A percentile compares a stretch with the other conserved stretches of the same genome.
These are phyloP conservation scores for Prionace glauca DNA, from an alignment of 2,797 vertebrate genomes.

Conservation along the genomic window DNA sequence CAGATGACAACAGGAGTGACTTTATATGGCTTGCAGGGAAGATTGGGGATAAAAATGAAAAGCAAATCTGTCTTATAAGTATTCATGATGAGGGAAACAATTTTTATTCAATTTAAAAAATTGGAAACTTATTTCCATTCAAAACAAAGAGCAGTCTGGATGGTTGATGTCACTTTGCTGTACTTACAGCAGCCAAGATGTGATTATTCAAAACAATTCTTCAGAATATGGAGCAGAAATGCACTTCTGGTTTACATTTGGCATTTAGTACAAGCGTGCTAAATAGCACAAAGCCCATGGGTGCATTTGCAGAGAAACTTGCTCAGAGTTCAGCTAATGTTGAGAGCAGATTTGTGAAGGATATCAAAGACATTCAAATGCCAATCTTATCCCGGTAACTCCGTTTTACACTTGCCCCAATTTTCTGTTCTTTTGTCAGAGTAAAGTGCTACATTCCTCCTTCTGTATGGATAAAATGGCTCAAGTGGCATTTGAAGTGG, in stretches of 20 bases:
- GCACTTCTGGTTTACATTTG: neutral
- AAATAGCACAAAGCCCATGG: neutral
- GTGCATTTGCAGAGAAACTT: neutral
- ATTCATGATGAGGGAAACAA: neutral
- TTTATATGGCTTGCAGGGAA: neutral
- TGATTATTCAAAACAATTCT: constrained; percentile 3
- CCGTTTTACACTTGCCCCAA: neutral
- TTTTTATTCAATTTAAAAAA: no score
- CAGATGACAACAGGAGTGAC: neutral
- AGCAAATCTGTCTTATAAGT: neutral
- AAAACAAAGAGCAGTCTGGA: neutral
- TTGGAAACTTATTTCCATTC: constrained; percentile 8
- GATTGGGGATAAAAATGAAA: neutral
- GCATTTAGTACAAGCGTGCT: neutral
- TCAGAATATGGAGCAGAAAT: neutral
- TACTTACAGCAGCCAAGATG: neutral
- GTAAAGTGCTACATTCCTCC: neutral
- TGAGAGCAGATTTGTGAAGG: neutral
- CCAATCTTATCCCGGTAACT: neutral
- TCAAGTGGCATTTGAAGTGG: neutral
- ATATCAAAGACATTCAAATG: neutral
- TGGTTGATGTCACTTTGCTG: neutral
- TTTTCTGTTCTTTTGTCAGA: neutral
- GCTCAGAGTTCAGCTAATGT: neutral
- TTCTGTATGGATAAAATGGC: neutral